Conservation (phyloP, 1,140 invertebrate species). For the Leguminivora glycinivorella region DNA sequence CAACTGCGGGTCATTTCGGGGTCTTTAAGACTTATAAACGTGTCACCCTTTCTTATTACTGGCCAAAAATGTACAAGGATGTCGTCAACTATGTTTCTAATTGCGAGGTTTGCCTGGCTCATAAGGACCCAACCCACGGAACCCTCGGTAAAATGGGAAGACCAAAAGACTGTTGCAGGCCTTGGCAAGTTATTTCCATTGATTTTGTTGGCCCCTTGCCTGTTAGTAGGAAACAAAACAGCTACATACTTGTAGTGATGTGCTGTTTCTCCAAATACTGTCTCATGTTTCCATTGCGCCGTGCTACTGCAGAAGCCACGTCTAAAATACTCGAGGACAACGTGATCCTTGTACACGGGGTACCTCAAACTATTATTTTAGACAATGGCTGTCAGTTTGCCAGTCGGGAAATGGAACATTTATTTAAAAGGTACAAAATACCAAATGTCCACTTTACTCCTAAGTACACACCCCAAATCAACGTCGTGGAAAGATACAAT, state of each 20-base stretch:
- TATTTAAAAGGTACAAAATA: conserved; percentile 21
- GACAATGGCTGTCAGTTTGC: conserved; percentile 69
- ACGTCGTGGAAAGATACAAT: conserved; percentile 65
- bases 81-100: too few relatives aligned
- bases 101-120: too few relatives aligned
- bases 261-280: conserved; percentile 30
- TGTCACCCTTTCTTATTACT: too few relatives aligned
- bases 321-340: background rate
- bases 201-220: too few relatives aligned
- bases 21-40: too few relatives aligned
- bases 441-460: conserved; percentile 42
- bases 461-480: conserved; percentile 64
- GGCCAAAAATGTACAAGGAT: too few relatives aligned
- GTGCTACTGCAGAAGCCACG: background rate
- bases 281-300: conserved; percentile 8
- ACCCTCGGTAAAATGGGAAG: too few relatives aligned
- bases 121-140: too few relatives aligned
- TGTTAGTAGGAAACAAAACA: too few relatives aligned
- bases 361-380: conserved; percentile 15
- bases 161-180: too few relatives aligned
- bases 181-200: too few relatives aligned
- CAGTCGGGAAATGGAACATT: conserved; percentile 23
- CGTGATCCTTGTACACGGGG: conserved; percentile 12
- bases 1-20: too few relatives aligned
- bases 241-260: conserved; percentile 20